Evolutionary conservation across 2,113 vertebrate species (phyloP).

Genomic region (Hiodon alosoides): DNA sequence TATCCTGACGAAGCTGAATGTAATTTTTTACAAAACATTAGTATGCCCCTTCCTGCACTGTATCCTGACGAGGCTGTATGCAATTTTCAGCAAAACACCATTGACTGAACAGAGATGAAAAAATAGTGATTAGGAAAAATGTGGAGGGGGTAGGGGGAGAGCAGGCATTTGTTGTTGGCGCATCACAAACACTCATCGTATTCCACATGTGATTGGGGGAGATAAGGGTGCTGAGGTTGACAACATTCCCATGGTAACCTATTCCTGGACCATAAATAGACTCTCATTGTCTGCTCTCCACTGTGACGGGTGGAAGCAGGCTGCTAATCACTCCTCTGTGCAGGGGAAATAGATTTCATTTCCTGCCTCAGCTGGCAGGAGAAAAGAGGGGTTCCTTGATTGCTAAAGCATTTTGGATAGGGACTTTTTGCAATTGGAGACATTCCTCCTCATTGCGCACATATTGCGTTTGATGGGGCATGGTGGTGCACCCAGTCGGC

Average conservation of each 20-base stretch:
- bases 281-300: not conserved
- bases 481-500: no score
- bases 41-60: no score
- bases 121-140: no score
- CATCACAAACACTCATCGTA: not conserved
- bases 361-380: slow-evolving; percentile 14
- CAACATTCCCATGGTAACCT: slow-evolving; percentile 8
- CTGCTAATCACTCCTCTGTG: slow-evolving; percentile 4
- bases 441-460: not conserved
- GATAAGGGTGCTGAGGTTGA: not conserved
- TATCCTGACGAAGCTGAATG: no score
- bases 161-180: not conserved
- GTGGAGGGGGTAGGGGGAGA: no score
- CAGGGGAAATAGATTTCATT: slow-evolving; percentile 22
- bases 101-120: no score
- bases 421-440: not conserved
- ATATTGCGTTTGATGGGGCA: not conserved
- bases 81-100: no score
- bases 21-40: no score
- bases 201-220: not conserved
- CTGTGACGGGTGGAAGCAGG: not conserved
- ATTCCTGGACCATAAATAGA: not conserved
- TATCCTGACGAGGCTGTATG: no score
- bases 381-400: not conserved
- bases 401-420: not conserved